Percentiles rank a stretch among this genome's conserved stretches.
Conservation (phyloP, 2,797 vertebrate species). For the Brachyalestes nurse region DNA sequence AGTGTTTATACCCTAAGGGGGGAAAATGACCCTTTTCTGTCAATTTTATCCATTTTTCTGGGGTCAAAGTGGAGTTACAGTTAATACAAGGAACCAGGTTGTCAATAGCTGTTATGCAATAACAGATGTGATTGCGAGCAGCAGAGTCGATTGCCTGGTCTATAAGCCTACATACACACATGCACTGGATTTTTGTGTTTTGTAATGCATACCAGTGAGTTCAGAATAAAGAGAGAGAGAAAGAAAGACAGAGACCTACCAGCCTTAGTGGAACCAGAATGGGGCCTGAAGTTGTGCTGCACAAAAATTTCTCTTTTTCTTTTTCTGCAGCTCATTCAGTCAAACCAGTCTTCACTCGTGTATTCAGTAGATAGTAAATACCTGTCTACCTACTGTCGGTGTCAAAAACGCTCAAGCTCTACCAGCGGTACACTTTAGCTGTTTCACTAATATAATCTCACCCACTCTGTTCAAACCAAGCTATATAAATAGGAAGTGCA, state of each 20-base stretch:
- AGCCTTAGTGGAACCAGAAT: background rate
- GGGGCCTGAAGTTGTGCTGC: background rate
- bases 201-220: background rate
- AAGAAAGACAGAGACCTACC: slow-evolving; percentile 14
- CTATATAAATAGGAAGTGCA: slow-evolving; percentile 46
- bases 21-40: background rate
- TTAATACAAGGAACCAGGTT: background rate
- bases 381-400: background rate
- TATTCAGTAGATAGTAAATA: too few relatives aligned
- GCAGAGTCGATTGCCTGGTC: background rate
- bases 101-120: slow-evolving; percentile 17
- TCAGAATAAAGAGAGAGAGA: background rate
- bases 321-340: background rate
- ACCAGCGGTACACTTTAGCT: background rate
- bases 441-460: slow-evolving; percentile 8
- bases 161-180: background rate
- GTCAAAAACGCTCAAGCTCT: background rate
- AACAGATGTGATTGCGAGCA: background rate
- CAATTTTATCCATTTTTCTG: background rate
- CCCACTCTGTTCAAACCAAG: background rate
- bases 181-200: background rate
- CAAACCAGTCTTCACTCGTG: background rate
- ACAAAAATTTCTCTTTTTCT: background rate
- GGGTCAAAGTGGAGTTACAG: background rate
- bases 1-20: too few relatives aligned